phyloP scores from a whole-genome alignment of 2,888 invertebrate species.

The Drosophila mercatorum region DNA sequence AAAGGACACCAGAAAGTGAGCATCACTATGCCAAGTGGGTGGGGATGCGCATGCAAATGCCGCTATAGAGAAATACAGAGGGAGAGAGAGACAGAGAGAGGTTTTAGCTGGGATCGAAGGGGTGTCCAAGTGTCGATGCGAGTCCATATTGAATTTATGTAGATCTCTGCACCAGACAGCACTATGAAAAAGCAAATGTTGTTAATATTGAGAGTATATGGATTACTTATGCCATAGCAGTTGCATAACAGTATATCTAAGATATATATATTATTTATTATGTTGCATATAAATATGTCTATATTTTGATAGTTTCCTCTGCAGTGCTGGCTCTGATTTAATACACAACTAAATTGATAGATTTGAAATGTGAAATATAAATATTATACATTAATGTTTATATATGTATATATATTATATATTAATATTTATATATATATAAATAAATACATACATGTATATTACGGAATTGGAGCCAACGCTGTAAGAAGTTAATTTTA shows the following conservation, averaged over 20 bases:
- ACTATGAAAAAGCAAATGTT: not conserved
- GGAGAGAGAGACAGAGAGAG: not conserved
- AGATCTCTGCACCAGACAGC: constrained; percentile 18
- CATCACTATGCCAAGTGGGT: constrained; percentile 52
- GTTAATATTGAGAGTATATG: constrained; percentile 1
- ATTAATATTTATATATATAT: too few relatives aligned
- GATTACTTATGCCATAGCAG: not conserved
- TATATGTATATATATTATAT: too few relatives aligned
- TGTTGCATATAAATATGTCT: constrained; percentile 2
- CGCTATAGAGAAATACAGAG: not conserved
- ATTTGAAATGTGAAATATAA: too few relatives aligned
- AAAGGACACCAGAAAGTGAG: constrained; percentile 96
- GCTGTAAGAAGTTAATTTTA: not conserved
- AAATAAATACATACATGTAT: too few relatives aligned
- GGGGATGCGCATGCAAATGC: constrained; percentile 3
- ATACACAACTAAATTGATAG: too few relatives aligned
- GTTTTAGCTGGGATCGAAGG: not conserved
- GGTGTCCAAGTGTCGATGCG: not conserved
- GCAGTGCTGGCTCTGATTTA: not conserved
- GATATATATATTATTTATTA: not conserved
- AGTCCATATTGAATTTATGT: not conserved
- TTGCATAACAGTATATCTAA: too few relatives aligned
- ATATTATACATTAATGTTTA: too few relatives aligned
- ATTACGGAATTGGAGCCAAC: not conserved
- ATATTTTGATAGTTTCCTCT: not conserved